Percentiles rank a stretch among this genome's conserved stretches.
These are phyloP conservation scores for Parauchenoglanis ngamensis DNA, from an alignment of 2,797 vertebrate genomes.

Conservation along the genomic window DNA sequence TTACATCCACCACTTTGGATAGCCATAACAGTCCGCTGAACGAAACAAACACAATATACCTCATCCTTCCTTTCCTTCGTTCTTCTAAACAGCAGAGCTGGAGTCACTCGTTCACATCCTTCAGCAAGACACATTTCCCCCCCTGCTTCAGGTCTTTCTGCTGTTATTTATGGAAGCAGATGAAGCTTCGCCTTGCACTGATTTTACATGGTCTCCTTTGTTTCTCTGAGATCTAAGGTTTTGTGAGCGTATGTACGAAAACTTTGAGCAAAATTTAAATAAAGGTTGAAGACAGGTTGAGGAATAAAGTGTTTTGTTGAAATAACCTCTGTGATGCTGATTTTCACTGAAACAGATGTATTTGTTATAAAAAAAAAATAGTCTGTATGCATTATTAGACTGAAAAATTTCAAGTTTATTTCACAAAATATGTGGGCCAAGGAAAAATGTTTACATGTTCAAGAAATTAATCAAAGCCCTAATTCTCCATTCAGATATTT, in stretches of 20 bases:
- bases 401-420: slow-evolving; percentile 45
- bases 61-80: slow-evolving; percentile 15
- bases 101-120: slow-evolving; percentile 17
- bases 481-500: background rate
- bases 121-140: background rate
- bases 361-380: slow-evolving; percentile 56
- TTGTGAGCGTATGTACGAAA: slow-evolving; percentile 61
- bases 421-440: slow-evolving; percentile 51
- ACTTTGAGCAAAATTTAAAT: slow-evolving; percentile 55
- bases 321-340: slow-evolving; percentile 39
- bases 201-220: slow-evolving; percentile 59
- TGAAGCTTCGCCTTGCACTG: slow-evolving; percentile 69
- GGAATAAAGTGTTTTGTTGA: slow-evolving; percentile 41
- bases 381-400: slow-evolving; percentile 55
- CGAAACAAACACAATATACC: slow-evolving; percentile 32
- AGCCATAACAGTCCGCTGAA: slow-evolving; percentile 26
- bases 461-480: slow-evolving; percentile 31
- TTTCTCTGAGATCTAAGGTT: slow-evolving; percentile 29
- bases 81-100: slow-evolving; percentile 11
- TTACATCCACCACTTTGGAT: background rate
- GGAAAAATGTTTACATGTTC: background rate
- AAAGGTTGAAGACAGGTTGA: slow-evolving; percentile 11
- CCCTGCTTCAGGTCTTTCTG: slow-evolving; percentile 60
- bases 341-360: slow-evolving; percentile 58
- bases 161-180: slow-evolving; percentile 74